These are phyloP conservation scores for Luidia sarsii DNA, from an alignment of 53 echinoderm and acorn worm genomes.

Conservation along the genomic window DNA sequence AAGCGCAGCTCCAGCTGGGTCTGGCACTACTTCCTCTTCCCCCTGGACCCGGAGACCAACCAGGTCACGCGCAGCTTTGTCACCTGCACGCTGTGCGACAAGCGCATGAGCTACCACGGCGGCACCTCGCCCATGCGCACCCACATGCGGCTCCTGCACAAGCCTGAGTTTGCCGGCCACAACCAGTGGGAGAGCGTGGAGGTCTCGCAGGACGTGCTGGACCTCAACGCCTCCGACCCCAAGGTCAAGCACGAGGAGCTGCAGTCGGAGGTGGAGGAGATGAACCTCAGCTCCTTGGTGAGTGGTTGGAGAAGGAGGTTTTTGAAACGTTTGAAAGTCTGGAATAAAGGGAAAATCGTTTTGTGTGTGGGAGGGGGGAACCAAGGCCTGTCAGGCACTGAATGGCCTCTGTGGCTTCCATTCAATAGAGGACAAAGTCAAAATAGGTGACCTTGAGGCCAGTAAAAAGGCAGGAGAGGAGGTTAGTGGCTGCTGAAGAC, in stretches of 20 bases:
- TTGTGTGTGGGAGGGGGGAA: too few relatives aligned
- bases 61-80: constrained; percentile 25
- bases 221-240: constrained; percentile 42
- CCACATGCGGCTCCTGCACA: constrained; percentile 48
- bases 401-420: too few relatives aligned
- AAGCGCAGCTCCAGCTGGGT: constrained; percentile 51
- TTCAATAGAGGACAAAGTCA: too few relatives aligned
- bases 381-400: too few relatives aligned
- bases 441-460: too few relatives aligned
- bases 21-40: constrained; percentile 60
- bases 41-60: constrained; percentile 30
- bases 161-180: constrained; percentile 39
- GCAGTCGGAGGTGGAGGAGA: constrained; percentile 31
- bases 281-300: constrained; percentile 39
- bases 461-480: too few relatives aligned
- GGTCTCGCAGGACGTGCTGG: constrained; percentile 40
- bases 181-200: constrained; percentile 52
- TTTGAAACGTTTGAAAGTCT: too few relatives aligned
- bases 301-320: too few relatives aligned
- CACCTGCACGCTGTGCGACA: constrained; percentile 49
- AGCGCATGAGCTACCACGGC: constrained; percentile 51
- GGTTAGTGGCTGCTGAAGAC: too few relatives aligned
- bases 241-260: constrained; percentile 35
- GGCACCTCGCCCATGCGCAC: constrained; percentile 56
- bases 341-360: too few relatives aligned